Percentiles rank a stretch among this genome's conserved stretches.
These are phyloP conservation scores for Trichogramma evanescens DNA, from an alignment of 2,888 invertebrate genomes.

Conservation along the genomic window DNA sequence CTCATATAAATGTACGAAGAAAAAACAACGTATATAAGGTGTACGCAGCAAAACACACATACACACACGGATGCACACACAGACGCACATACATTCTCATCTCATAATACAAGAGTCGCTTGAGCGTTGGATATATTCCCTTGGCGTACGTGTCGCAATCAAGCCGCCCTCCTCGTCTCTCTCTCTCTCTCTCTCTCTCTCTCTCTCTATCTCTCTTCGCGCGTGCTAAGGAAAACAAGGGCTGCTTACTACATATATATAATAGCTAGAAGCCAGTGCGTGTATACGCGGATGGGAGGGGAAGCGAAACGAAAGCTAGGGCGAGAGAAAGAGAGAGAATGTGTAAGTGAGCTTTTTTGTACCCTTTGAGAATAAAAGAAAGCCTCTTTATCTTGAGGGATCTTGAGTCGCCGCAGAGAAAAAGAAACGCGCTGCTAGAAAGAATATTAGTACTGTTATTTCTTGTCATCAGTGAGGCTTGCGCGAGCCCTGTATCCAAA, in stretches of 20 bases:
- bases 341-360: background rate
- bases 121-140: too few relatives aligned
- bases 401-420: background rate
- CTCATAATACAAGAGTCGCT: too few relatives aligned
- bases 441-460: slow-evolving; percentile 19
- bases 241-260: too few relatives aligned
- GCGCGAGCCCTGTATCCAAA: too few relatives aligned
- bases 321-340: slow-evolving; percentile 5
- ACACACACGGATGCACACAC: too few relatives aligned
- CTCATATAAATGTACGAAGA: too few relatives aligned
- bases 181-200: background rate
- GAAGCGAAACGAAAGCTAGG: background rate
- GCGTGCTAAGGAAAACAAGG: too few relatives aligned
- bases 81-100: too few relatives aligned
- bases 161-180: background rate
- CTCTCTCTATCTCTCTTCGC: background rate
- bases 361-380: background rate
- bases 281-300: background rate
- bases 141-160: background rate
- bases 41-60: too few relatives aligned
- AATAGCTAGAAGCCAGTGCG: too few relatives aligned
- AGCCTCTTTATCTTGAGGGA: slow-evolving; percentile 15
- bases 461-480: slow-evolving; percentile 5
- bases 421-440: too few relatives aligned
- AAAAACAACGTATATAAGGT: too few relatives aligned